Evolutionary conservation across 2,113 vertebrate species (phyloP), one percentile per base, ranked within the genome.

Genomic region (Crotalus helleri): DNA sequence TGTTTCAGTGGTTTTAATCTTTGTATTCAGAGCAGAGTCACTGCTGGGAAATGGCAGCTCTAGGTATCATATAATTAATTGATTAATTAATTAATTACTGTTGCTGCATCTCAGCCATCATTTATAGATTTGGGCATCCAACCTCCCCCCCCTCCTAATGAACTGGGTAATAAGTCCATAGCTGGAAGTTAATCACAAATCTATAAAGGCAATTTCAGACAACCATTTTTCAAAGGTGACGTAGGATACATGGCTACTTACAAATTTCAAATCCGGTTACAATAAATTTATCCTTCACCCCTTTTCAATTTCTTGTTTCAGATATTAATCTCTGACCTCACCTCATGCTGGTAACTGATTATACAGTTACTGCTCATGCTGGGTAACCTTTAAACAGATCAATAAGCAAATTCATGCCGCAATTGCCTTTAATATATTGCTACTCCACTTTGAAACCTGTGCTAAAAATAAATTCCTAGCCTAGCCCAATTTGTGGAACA

Each of bases 101-200:
- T 91, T 91, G 88, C 93, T 96, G 94, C 97, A 33, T 86, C 95
- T 89, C 94, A 94, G 94, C 90, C 92, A 96, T 95, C 26, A 0
- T 97, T 97, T 96, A 97, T 96, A 96, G 97, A 97, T 97, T 96
- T 94, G 94, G 64, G 97, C 94, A n/a, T 93, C 90, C 88, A 96
- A 97, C 91, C 94, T 96, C 88, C 59, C 97, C 61, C 95, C 95
- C 61, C 92, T 93, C 95, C 95, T 95, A 97, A 96, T 90, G 85
- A 97, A 96, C 90, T 95, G 91, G 91, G 91, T 96, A 97, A 97
- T 97, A 98, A 96, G 94, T 95, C 95, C 97, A 96, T 96, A 98
- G 97, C 97, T 97, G 97, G 92, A 95, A 97, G 92, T 96, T 97
- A 98, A 97, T 97, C 94, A 97, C 95, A 97, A 97, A 97, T 97